These are phyloP conservation scores for Macquaria ambigua DNA, from an alignment of 2,113 vertebrate genomes.

Conservation along the genomic window DNA sequence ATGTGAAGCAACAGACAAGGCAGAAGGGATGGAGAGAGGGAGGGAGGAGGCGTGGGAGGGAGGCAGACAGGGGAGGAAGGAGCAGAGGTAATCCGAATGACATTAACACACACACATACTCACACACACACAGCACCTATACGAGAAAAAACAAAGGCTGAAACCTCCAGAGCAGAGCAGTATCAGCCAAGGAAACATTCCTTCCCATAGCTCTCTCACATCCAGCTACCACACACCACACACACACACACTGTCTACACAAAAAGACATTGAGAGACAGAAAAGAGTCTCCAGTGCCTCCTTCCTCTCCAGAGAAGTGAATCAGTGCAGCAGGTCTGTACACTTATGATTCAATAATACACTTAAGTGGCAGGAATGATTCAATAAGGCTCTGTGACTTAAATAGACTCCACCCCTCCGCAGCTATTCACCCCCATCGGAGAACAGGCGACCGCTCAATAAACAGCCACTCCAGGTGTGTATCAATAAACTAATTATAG, in stretches of 20 bases:
- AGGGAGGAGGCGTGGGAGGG: neutral
- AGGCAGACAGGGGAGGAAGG: conserved; percentile 11
- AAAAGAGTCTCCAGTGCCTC: conserved; percentile 13
- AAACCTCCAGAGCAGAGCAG: conserved; percentile 50
- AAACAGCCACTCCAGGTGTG: conserved; percentile 56
- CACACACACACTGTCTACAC: neutral
- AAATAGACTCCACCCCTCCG: conserved; percentile 41
- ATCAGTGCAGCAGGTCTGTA: conserved; percentile 41
- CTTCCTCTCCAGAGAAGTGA: conserved; percentile 16
- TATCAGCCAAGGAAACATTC: conserved; percentile 67
- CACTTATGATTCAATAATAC: conserved; percentile 72
- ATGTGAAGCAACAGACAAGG: neutral
- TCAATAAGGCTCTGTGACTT: conserved; percentile 59
- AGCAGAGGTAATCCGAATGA: conserved; percentile 22
- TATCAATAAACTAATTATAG: conserved; percentile 66
- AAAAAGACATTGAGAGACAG: neutral
- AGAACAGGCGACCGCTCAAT: conserved; percentile 16
- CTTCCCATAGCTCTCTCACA: conserved; percentile 55
- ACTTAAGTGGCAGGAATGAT: conserved; percentile 54
- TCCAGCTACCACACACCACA: conserved; percentile 20
- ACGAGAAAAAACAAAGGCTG: conserved; percentile 60
- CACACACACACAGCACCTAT: conserved; percentile 39
- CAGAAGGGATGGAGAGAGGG: conserved; percentile 7
- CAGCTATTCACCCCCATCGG: neutral
- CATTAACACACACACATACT: conserved; percentile 32